Conservation (phyloP, 2,113 vertebrate species). For the Cololabis saira region DNA sequence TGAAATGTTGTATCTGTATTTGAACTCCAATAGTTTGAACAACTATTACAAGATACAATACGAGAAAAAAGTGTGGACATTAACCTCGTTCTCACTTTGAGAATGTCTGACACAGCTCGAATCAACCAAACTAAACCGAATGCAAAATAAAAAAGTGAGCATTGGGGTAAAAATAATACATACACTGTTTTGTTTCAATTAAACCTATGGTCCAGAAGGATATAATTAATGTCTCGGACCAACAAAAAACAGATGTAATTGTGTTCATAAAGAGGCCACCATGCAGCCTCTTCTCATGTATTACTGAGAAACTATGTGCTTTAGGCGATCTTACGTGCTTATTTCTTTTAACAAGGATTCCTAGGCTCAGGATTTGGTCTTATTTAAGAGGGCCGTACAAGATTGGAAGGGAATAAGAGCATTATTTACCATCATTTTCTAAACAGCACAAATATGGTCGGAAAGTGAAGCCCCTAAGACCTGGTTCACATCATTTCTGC, state of each 20-base stretch:
- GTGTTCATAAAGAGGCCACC: constrained; percentile 69
- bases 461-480: neutral
- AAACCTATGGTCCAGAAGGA: constrained; percentile 49
- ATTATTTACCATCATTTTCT: too few relatives aligned
- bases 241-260: constrained; percentile 77
- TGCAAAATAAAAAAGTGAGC: constrained; percentile 4
- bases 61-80: too few relatives aligned
- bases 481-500: neutral
- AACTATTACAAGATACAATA: too few relatives aligned
- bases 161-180: constrained; percentile 22
- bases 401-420: neutral
- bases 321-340: constrained; percentile 55
- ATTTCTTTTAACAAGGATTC: constrained; percentile 65
- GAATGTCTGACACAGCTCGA: too few relatives aligned
- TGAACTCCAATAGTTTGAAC: too few relatives aligned
- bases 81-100: too few relatives aligned
- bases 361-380: constrained; percentile 19
- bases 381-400: constrained; percentile 3
- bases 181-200: constrained; percentile 43
- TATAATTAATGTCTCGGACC: constrained; percentile 72
- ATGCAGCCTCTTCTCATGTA: constrained; percentile 55
- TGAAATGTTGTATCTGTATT: too few relatives aligned
- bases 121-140: neutral
- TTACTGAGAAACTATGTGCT: constrained; percentile 70
- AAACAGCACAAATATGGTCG: too few relatives aligned